Conservation (phyloP, 2,888 invertebrate species). For the Creontiades dilutus region DNA sequence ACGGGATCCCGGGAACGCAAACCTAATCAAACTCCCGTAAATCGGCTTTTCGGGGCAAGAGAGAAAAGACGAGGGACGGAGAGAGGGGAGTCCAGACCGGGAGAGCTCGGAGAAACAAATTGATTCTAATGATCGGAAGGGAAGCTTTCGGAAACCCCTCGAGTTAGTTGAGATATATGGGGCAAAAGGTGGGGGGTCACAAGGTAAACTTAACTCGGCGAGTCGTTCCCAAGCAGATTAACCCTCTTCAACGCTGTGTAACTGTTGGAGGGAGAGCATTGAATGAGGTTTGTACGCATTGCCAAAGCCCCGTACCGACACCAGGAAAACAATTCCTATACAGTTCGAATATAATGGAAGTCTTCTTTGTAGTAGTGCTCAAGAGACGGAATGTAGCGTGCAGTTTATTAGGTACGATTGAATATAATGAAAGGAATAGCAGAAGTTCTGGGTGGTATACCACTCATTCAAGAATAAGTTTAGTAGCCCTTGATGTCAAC, state of each 20-base stretch:
- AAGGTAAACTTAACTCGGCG: slow-evolving; percentile 49
- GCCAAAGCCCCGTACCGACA: too few relatives aligned
- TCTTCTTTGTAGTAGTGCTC: too few relatives aligned
- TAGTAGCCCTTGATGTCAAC: too few relatives aligned
- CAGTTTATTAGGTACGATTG: too few relatives aligned
- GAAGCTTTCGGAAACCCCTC: not conserved
- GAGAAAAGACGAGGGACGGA: slow-evolving; percentile 25
- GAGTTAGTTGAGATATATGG: slow-evolving; percentile 57
- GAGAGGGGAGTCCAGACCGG: not conserved
- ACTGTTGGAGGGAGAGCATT: not conserved
- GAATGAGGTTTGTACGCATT: too few relatives aligned
- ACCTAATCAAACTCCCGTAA: slow-evolving; percentile 59
- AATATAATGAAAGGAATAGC: too few relatives aligned
- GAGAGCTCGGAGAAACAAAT: slow-evolving; percentile 5
- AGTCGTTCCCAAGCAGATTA: not conserved
- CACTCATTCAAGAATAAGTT: too few relatives aligned
- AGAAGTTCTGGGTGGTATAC: too few relatives aligned
- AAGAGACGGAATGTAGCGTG: too few relatives aligned
- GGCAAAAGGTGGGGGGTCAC: slow-evolving; percentile 38
- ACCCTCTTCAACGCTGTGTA: not conserved
- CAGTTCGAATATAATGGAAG: too few relatives aligned
- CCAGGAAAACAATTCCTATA: too few relatives aligned
- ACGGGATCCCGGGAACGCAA: not conserved
- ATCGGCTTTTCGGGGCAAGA: not conserved
- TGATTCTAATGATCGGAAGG: slow-evolving; percentile 59